These are phyloP conservation scores for Triplophysa rosa DNA, from an alignment of 2,113 vertebrate species.

Conservation along the genomic window DNA sequence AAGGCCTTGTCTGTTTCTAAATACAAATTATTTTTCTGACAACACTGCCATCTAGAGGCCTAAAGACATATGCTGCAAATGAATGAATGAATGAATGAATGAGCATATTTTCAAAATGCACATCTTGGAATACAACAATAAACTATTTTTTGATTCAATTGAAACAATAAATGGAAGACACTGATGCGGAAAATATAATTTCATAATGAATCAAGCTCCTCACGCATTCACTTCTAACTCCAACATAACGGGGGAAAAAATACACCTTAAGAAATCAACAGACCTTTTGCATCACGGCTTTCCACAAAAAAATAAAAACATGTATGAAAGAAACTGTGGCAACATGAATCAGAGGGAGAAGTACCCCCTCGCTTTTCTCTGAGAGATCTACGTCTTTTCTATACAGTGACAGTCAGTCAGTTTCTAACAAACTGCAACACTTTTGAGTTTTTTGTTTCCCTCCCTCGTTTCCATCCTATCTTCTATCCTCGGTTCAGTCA, in stretches of 20 bases:
- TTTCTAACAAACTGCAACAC: constrained; percentile 7
- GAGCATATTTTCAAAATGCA: background rate
- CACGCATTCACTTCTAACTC: too few species aligned
- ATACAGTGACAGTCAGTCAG: background rate
- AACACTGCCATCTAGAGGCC: constrained; percentile 68
- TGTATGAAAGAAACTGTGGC: background rate
- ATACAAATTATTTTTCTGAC: constrained; percentile 33
- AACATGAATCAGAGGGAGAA: too few species aligned
- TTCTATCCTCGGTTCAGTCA: constrained; percentile 26
- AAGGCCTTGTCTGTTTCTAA: background rate
- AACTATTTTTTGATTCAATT: too few species aligned
- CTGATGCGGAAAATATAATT: too few species aligned
- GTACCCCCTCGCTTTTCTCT: constrained; percentile 6
- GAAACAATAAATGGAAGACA: too few species aligned
- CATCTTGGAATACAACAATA: background rate
- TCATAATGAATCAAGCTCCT: too few species aligned
- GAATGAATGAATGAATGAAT: background rate
- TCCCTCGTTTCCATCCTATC: constrained; percentile 8
- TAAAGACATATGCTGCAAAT: background rate
- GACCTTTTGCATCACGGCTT: background rate
- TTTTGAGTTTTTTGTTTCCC: background rate
- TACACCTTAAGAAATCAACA: background rate
- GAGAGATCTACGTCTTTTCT: constrained; percentile 4
- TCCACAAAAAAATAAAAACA: background rate
- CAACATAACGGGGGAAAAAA: background rate